These are phyloP conservation scores for Troides helena DNA, from an alignment of 2,888 invertebrate genomes.

Conservation along the genomic window DNA sequence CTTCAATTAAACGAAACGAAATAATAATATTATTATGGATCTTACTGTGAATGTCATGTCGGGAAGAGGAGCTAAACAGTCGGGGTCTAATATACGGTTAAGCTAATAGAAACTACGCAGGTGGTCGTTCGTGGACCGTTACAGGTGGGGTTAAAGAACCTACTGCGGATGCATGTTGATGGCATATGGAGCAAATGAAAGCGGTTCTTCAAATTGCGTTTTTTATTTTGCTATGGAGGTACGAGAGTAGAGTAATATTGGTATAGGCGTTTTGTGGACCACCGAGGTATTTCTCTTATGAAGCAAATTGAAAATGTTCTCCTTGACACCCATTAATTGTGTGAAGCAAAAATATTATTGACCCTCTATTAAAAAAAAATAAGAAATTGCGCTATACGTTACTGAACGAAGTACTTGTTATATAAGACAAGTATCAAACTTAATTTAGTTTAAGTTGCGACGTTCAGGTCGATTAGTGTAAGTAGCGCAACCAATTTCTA, in stretches of 20 bases:
- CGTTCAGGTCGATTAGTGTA: slow-evolving; percentile 62
- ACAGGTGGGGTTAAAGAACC: too few relatives aligned
- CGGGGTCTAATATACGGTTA: too few relatives aligned
- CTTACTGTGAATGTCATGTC: neutral
- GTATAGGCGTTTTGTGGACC: neutral
- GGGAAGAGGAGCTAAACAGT: too few relatives aligned
- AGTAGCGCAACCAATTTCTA: slow-evolving; percentile 72
- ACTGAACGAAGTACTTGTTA: slow-evolving; percentile 30
- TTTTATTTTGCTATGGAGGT: too few relatives aligned
- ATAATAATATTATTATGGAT: neutral
- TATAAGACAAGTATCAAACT: slow-evolving; percentile 52
- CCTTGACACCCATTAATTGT: too few relatives aligned
- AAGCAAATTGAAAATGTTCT: neutral
- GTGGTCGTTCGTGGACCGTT: too few relatives aligned
- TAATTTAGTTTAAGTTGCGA: slow-evolving; percentile 55
- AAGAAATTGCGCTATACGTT: slow-evolving; percentile 5
- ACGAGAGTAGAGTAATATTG: too few relatives aligned
- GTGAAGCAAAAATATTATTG: too few relatives aligned
- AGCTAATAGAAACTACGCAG: too few relatives aligned
- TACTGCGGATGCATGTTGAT: too few relatives aligned
- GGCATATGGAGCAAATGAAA: too few relatives aligned
- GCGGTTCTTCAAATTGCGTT: too few relatives aligned
- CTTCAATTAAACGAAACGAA: neutral
- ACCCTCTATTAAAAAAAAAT: neutral
- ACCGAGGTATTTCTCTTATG: neutral